Evolutionary conservation across 2,888 invertebrate species (phyloP), one percentile per base, ranked within the genome.

Genomic region (Andrena chrysosceles): DNA sequence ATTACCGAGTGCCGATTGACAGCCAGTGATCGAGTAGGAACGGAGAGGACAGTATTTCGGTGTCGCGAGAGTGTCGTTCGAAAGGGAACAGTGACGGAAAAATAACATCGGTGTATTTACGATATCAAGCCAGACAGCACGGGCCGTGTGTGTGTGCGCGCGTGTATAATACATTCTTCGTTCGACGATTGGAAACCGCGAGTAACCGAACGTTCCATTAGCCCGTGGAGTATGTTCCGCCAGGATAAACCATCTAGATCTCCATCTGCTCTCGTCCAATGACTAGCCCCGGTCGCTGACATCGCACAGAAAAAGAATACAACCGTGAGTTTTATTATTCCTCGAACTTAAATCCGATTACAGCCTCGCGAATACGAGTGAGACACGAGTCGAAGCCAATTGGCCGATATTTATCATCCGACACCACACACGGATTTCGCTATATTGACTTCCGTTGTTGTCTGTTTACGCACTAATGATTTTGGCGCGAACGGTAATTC

Each of bases 291-390:
- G 73, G 33, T 78, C 75, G 78, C 78, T 84, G 86, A 86, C 86
- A 63, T 68, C 77, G 35, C 71, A 69, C 13, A 26, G 52, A 33
- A 33, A 64, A 67, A 75, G 60, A 81, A 70, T 67, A 68, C 49
- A 74, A 66, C 67, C 81, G 86, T 86, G 84, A 86, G 86, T 86
- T 64, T 75, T 69, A 31, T 75, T 73, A 31, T 66, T 35, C 56
- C 66, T 63, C 54, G 20, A 42, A 20, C 62, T 62, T 79, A 68
- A 42, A 71, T 80, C 62, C 49, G 67, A 71, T 74, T 29, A 49
- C 31, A 16, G 64, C 64, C 16, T 56, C 63, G 63, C 42, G 13
- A 10, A 20, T 35, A 13, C 13, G 13, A 13, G 20, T 2, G 16
- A 42, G 48, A 16, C 26, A 10, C 26, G 0, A 2, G 1, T 20